Evolutionary conservation across 2,797 vertebrate species (phyloP), one percentile per base, ranked within the genome.

Genomic region (Channallabes apus): DNA sequence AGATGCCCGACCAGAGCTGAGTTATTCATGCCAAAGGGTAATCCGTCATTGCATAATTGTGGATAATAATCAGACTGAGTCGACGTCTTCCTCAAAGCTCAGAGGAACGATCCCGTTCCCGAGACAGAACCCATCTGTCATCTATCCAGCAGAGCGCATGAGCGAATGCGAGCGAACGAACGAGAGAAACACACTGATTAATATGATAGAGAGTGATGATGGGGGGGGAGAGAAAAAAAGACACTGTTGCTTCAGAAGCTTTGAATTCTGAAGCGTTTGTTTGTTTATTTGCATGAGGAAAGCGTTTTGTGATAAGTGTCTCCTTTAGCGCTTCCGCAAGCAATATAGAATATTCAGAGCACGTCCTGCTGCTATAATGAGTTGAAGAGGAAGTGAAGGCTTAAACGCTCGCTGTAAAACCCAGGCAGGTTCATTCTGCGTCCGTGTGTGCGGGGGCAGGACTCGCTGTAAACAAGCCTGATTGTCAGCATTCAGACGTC

Each of bases 41-140:
- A 85, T 89, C 79, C 82, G 83, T 91, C 87, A 80, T 80, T 69
- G 86, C 41, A 87, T 89, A 90, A 90, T 89, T 88, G 88, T 85
- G 84, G 87, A 86, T 89, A 89, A 91, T 88, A 80, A 89, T 88
- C 73, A 85, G 88, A 85, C 84, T 27, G 68, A 85, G 71, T 86
- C 87, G 65, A 84, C 86, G 80, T 64, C 82, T 75, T 71, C 83
- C 81, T 38, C 72, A 3, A 59, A 82, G 56, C 85, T 41, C 77
- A 27, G 72, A 82, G 84, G 87, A 91, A 46, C 59, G 65, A 86
- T 89, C 51, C 2, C 32, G 6, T 84, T 78, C 67, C 80, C 41
- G 18, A 75, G 80, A 85, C 83, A 58, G 77, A 76, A 54, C 61
- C 73, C 71, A 88, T 90, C 88, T 79, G 82, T 90, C 89, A 90